These are phyloP conservation scores for Drosophila kambysellisi DNA, from an alignment of 2,888 invertebrate genomes.

Conservation along the genomic window DNA sequence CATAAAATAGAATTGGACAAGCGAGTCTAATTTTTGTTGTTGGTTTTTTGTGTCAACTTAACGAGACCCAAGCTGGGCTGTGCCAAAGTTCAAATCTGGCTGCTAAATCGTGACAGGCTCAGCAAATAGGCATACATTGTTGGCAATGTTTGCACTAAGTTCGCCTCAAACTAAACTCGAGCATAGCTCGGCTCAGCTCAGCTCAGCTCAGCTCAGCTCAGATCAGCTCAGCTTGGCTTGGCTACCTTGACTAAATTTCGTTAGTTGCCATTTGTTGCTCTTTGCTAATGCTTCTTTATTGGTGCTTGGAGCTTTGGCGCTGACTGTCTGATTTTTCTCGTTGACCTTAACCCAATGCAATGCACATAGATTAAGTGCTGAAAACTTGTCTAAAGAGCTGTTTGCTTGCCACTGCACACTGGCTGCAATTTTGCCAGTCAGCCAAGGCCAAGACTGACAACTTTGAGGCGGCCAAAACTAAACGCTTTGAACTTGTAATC, in stretches of 20 bases:
- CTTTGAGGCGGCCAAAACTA: constrained; percentile 73
- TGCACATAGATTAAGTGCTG: constrained; percentile 74
- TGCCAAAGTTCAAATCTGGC: constrained; percentile 11
- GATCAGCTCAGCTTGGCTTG: constrained; percentile 25
- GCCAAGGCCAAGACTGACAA: constrained; percentile 73
- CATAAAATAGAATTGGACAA: constrained; percentile 14
- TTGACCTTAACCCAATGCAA: constrained; percentile 83
- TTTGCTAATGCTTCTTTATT: constrained; percentile 67
- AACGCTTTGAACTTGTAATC: constrained; percentile 78
- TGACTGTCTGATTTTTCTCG: constrained; percentile 71
- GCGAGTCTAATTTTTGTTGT: background rate
- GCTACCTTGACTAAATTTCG: constrained; percentile 63
- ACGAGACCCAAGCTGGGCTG: constrained; percentile 6
- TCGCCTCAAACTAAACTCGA: constrained; percentile 17
- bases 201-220: constrained; percentile 7
- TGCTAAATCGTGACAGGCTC: constrained; percentile 26
- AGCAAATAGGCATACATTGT: constrained; percentile 23
- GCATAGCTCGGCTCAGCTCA: constrained; percentile 10
- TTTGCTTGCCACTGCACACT: constrained; percentile 30
- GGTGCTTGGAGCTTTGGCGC: constrained; percentile 55
- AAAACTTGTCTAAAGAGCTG: constrained; percentile 65
- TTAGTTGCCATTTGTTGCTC: constrained; percentile 65
- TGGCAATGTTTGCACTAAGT: constrained; percentile 35
- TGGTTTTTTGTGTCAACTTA: background rate
- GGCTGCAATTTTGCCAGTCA: constrained; percentile 72